These are phyloP conservation scores for Drosophila santomea DNA, from an alignment of 1,140 invertebrate species.

Conservation along the genomic window DNA sequence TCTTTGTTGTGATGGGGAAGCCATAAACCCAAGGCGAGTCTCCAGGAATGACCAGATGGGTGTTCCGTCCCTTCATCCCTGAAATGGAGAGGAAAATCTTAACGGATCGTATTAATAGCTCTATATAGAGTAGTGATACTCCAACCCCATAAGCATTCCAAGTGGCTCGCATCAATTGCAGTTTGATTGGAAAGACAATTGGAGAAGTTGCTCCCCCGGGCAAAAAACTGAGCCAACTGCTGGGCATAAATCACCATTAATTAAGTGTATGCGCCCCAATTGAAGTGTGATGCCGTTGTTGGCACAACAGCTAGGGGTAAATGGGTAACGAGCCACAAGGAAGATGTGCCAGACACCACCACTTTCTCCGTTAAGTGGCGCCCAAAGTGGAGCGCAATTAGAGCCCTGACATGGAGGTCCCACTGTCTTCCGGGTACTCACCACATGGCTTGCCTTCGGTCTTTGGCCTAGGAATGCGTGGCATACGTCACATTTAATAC, in stretches of 20 bases:
- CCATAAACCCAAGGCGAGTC: conserved; percentile 10
- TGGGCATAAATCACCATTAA: conserved; percentile 75
- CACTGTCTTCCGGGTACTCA: conserved; percentile 36
- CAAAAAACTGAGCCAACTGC: conserved; percentile 34
- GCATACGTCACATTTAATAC: conserved; percentile 58
- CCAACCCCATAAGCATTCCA: conserved; percentile 15
- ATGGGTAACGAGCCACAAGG: conserved; percentile 29
- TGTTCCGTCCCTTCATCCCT: conserved; percentile 14
- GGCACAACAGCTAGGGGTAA: conserved; percentile 35
- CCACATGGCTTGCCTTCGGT: conserved; percentile 32
- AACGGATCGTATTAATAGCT: background rate
- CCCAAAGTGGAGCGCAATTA: conserved; percentile 43
- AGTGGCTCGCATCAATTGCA: conserved; percentile 36
- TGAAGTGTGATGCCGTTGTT: conserved; percentile 65
- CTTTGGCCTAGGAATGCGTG: conserved; percentile 28
- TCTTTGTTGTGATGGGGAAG: conserved; percentile 17
- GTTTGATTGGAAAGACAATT: conserved; percentile 64
- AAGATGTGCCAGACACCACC: conserved; percentile 21
- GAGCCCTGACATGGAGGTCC: background rate
- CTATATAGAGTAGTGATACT: conserved; percentile 7
- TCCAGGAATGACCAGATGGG: conserved; percentile 21
- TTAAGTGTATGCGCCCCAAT: conserved; percentile 61
- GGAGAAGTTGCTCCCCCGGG: conserved; percentile 36
- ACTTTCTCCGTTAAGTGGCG: conserved; percentile 35
- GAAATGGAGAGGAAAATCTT: conserved; percentile 16